phyloP scores from a whole-genome alignment of 2,888 invertebrate genomes.

The Trisateles emortualis region DNA sequence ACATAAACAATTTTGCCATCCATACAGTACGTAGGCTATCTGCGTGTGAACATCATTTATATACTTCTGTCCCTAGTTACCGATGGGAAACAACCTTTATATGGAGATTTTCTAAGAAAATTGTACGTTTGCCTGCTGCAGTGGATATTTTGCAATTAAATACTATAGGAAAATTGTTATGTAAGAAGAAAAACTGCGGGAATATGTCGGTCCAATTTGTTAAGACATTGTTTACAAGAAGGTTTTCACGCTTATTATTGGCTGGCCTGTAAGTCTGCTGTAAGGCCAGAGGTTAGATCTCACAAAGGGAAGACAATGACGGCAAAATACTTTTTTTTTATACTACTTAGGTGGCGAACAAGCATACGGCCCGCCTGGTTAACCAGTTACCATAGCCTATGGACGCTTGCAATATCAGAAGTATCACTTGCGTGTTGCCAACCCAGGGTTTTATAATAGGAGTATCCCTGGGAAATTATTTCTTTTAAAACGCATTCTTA shows the following conservation, averaged over 20 bases:
- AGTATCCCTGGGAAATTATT: no score
- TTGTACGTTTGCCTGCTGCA: conserved; percentile 35
- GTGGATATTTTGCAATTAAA: conserved; percentile 49
- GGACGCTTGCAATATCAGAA: no score
- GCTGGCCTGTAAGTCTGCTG: no score
- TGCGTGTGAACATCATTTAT: conserved; percentile 53
- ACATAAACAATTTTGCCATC: conserved; percentile 30
- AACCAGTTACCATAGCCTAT: no score
- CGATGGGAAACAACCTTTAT: conserved; percentile 45
- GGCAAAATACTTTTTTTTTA: no score
- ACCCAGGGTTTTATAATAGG: no score
- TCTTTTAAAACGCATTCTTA: no score
- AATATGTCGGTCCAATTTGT: conserved; percentile 8
- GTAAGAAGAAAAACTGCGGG: conserved; percentile 20
- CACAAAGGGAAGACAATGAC: no score
- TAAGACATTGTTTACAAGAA: conserved; percentile 2
- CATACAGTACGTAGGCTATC: conserved; percentile 43
- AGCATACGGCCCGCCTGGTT: no score
- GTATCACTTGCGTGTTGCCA: no score
- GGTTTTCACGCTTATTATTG: neutral
- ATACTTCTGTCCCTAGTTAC: conserved; percentile 42
- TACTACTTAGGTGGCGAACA: no score
- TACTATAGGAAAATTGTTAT: conserved; percentile 26
- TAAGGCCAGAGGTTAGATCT: no score
- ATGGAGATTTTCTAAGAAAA: conserved; percentile 47